A percentile compares a stretch with the other conserved stretches of the same genome.
Conservation (phyloP, 2,888 invertebrate species). For the Incurvaria masculella region DNA sequence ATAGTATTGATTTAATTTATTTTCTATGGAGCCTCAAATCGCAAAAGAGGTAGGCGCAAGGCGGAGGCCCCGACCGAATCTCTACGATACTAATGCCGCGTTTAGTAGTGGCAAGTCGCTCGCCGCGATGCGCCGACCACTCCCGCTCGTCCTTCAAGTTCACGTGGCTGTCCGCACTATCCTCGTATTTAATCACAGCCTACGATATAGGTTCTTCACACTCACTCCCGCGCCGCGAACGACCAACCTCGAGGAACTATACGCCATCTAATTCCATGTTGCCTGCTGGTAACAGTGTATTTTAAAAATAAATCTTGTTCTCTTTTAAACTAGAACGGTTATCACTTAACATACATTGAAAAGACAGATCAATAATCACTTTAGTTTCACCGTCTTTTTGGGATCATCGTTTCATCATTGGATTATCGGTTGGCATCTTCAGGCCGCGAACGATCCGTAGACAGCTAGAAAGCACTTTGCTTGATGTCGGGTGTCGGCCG, state of each 20-base stretch:
- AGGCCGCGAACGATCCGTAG: too few species aligned
- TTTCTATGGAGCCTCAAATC: too few species aligned
- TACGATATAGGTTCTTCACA: neutral
- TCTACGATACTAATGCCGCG: too few species aligned
- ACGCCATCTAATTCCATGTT: neutral
- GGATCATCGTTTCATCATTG: too few species aligned
- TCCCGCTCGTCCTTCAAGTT: neutral
- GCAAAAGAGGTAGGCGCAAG: neutral
- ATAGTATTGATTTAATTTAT: neutral
- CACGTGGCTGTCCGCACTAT: neutral
- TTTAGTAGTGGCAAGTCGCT: too few species aligned
- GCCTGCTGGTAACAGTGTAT: neutral
- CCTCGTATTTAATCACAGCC: neutral
- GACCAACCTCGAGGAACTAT: neutral
- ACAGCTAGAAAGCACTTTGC: too few species aligned
- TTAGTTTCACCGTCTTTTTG: too few species aligned
- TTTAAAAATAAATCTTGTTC: neutral
- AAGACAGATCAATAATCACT: too few species aligned
- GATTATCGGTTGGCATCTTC: too few species aligned
- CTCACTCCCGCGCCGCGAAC: neutral
- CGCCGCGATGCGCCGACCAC: too few species aligned
- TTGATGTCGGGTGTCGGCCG: neutral
- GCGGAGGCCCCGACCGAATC: neutral
- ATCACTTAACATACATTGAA: neutral
- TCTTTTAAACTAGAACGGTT: neutral